These are phyloP conservation scores for Echinops telfairi DNA, from an alignment of 2,113 vertebrate genomes.

Conservation along the genomic window DNA sequence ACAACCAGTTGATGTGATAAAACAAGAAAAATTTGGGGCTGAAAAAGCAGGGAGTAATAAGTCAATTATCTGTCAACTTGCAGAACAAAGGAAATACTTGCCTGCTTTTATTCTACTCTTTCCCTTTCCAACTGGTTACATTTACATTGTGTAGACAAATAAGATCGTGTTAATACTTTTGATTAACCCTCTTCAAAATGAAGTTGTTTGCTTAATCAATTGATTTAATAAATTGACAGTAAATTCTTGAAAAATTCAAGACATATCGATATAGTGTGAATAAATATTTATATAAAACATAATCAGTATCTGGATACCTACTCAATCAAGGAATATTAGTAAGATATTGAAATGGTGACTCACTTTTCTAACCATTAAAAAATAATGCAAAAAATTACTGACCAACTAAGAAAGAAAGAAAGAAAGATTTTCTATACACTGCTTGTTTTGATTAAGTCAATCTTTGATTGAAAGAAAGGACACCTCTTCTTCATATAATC, in stretches of 20 bases:
- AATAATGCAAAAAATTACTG: not conserved
- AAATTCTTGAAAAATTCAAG: conserved; percentile 9
- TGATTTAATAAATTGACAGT: not conserved
- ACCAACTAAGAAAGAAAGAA: not conserved
- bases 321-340: not conserved
- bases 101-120: not conserved
- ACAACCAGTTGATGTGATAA: conserved; percentile 31
- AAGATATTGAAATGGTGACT: conserved; percentile 43
- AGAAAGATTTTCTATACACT: not conserved
- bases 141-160: not conserved
- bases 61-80: conserved; percentile 6
- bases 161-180: conserved; percentile 5
- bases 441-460: conserved; percentile 13
- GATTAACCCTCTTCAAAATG: conserved; percentile 40
- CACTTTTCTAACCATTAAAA: conserved; percentile 1
- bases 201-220: not conserved
- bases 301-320: conserved; percentile 7
- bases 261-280: conserved; percentile 6
- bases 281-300: not conserved
- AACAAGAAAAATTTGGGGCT: not conserved
- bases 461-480: conserved; percentile 25
- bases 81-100: not conserved
- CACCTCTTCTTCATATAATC: not conserved
- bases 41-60: conserved; percentile 1
- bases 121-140: not conserved